Percentiles rank a stretch among this genome's conserved stretches.
phyloP scores from a whole-genome alignment of 2,113 vertebrate genomes.

The Callaeas wilsoni region DNA sequence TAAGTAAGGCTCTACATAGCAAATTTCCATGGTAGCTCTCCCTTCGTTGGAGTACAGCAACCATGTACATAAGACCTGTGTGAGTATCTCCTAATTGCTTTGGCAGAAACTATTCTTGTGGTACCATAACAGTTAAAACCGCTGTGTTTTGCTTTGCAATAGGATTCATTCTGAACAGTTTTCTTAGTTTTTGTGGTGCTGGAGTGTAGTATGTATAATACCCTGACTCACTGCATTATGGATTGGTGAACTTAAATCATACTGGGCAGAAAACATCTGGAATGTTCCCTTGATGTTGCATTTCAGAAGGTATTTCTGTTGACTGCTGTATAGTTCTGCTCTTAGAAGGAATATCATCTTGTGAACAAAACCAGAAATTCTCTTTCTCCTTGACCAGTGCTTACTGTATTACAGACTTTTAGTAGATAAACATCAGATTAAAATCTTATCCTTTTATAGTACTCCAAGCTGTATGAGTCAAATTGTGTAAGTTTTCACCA shows the following conservation, averaged over 20 bases:
- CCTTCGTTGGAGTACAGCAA: neutral
- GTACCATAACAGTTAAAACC: neutral
- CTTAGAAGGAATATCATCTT: neutral
- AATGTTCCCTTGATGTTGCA: neutral
- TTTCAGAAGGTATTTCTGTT: neutral
- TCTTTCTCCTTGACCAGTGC: neutral
- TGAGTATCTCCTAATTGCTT: neutral
- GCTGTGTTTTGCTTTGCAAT: neutral
- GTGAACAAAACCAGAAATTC: neutral
- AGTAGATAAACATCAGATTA: neutral
- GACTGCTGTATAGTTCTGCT: neutral
- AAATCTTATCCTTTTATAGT: neutral
- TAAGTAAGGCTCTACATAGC: neutral
- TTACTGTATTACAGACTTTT: neutral
- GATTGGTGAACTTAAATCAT: neutral
- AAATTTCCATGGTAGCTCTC: neutral
- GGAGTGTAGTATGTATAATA: neutral
- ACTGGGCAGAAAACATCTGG: neutral
- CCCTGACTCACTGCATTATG: neutral
- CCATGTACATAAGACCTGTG: rapidly evolving
- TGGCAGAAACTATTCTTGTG: neutral
- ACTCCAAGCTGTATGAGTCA: neutral
- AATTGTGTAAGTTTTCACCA: neutral
- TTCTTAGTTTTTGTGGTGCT: neutral
- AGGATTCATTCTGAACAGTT: neutral